Evolutionary conservation across 2,113 vertebrate genomes (phyloP), one percentile per base, ranked within the genome.

Genomic region (Climacteris rufus): DNA sequence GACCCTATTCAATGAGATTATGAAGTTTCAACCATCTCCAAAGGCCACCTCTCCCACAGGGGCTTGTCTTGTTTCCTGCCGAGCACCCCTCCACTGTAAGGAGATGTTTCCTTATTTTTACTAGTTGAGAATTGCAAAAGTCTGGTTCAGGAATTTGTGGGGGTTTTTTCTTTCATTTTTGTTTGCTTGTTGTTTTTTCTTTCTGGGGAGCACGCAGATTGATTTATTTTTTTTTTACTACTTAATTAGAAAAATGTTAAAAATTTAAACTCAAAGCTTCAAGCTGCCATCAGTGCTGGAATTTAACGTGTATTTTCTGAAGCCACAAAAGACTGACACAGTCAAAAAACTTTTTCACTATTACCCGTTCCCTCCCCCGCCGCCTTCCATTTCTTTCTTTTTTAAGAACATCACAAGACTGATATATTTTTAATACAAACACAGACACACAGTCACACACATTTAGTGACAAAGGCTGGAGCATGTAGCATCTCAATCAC

Each of bases 371-470:
- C 97, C 59, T 87, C 66, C 96, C 69, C 97, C 87, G 82, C 97
- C 77, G 39, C 94, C 97, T 98, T 97, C 95, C 97, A 97, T 98
- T 97, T 96, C 72, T 96, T 98, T 96, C 98, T 97, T 97, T 97
- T 98, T 98, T 97, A 95, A 98, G 98, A 97, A 87, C 96, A 94
- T 96, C 94, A 96, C 96, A 96, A 96, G 97, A 97, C 95, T 97
- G 90, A 96, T 96, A 90, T 97, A 94, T 74, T 97, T 97, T 94
- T 96, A 96, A 93, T 89, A 96, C 95, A 94, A 52, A 89, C 89
- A 90, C 92, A 96, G 71, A 70, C 83, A 88, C 65, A 77, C 39
- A 65, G 61, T 76, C 89, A 83, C 87, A 66, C 52, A 93, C 82
- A 70, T 75, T 90, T 66, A 89, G 76, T 61, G 93, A 94, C 89